Percentiles rank a stretch among this genome's conserved stretches.
Conservation (phyloP, 2,888 invertebrate species). For the Phanerotoma sp. region DNA sequence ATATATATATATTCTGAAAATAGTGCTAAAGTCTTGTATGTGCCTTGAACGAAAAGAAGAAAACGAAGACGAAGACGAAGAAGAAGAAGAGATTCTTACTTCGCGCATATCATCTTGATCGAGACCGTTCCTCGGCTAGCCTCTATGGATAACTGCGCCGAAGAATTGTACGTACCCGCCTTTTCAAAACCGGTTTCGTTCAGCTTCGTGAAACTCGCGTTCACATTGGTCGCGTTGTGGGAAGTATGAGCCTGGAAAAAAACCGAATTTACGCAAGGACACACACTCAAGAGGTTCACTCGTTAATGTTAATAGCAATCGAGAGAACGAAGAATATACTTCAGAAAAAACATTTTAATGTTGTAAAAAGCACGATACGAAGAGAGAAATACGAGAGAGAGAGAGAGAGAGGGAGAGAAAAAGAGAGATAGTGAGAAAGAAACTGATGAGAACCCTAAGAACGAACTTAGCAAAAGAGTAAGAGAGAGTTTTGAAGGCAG, state of each 20-base stretch:
- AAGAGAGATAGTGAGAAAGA: background rate
- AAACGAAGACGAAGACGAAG: no score
- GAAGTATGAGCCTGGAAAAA: constrained; percentile 42
- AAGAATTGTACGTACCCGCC: constrained; percentile 37
- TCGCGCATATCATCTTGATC: constrained; percentile 30
- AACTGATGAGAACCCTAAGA: no score
- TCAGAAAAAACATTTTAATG: background rate
- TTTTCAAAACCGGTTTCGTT: constrained; percentile 52
- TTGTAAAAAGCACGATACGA: background rate
- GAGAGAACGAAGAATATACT: constrained; percentile 7
- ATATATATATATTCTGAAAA: background rate
- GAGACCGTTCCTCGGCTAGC: constrained; percentile 27
- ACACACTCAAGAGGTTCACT: constrained; percentile 37
- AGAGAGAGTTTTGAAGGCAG: no score
- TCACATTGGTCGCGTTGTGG: constrained; percentile 49
- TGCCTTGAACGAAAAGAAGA: constrained; percentile 16
- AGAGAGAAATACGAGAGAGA: background rate
- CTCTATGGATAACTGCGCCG: constrained; percentile 36
- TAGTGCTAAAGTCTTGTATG: background rate
- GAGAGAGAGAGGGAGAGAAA: background rate
- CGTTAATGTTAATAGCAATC: constrained; percentile 17
- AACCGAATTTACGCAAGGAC: constrained; percentile 47
- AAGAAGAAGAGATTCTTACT: constrained; percentile 25
- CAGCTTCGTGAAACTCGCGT: constrained; percentile 47
- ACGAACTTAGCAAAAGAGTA: no score